Evolutionary conservation across 2,797 vertebrate species (phyloP).

Genomic region (Poecilia velifera): DNA sequence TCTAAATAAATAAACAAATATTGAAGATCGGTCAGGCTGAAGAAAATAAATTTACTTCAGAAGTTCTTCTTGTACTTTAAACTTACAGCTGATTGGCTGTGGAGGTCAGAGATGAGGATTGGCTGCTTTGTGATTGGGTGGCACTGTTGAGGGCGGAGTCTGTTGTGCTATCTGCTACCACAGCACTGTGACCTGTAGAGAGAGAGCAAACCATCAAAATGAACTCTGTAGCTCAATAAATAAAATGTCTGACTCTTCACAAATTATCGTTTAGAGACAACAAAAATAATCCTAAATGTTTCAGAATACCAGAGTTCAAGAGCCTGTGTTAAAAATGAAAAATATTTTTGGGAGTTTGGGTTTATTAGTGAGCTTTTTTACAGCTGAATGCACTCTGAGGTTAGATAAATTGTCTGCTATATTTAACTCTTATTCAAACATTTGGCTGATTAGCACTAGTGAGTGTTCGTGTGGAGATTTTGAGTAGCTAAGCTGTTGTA

Average conservation of each 20-base stretch:
- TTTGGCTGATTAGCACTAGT: neutral
- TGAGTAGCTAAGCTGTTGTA: neutral
- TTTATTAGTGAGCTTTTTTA: neutral
- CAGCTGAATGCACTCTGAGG: neutral
- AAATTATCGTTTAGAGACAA: neutral
- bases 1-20: neutral
- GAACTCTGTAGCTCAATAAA: neutral
- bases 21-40: neutral
- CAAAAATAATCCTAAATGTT: neutral
- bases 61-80: neutral
- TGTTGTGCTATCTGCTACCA: conserved; percentile 86
- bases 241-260: neutral
- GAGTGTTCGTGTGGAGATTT: neutral
- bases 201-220: too few relatives aligned
- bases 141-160: conserved; percentile 81
- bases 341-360: neutral
- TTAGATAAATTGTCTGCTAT: neutral
- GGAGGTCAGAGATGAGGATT: conserved; percentile 82
- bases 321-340: neutral
- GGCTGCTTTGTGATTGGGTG: conserved; percentile 83
- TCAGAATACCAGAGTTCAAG: neutral
- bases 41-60: neutral
- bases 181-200: conserved; percentile 87
- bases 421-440: neutral
- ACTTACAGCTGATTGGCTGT: conserved; percentile 87